Base-by-base conservation (phyloP, 2,113 vertebrate species). In the Gyps fulvus region DNA sequence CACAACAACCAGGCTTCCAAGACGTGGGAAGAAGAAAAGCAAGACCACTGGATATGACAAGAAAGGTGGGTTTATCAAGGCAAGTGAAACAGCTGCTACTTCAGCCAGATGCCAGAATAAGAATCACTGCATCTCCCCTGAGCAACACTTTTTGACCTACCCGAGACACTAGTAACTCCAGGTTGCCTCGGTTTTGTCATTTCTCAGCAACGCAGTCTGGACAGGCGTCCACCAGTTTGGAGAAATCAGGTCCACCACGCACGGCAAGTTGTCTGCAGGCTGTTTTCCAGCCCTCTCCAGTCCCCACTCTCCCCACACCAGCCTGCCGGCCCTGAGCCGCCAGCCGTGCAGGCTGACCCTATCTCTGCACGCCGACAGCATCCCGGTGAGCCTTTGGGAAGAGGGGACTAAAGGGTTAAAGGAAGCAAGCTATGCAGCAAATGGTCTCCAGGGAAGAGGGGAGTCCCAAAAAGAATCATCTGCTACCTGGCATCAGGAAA, bases 191-290 rank as follows among this genome's bases (percentile, higher is more conserved):
- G 1, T 54, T 36, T 34, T 38, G 43, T 38, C 9, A 21, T 38
- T 63, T 49, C 67, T 57, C 78, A 69, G 43, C 49, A 27, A 20
- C 32, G 12, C 22, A 3, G 20, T 2, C 59, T 1, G 20, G 17
- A 29, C 9, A 43, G 34, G 32, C 31, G 59, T 38, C 43, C 66
- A 47, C 7, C 76, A 40, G 26, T 5, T 26, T 12, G 45, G 62
- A 19, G 47, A 50, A 57, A 10, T 3, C 7, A 1, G 61, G 18
- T 29, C 61, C 61, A 45, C 12, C 77, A 10, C 22, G 11, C 7
- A 2, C 0, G 2, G 20, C 0, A 3, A 67, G 20, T 0, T 11
- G 32, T 13, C 70, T 3, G 4, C 12, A 14, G 40, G 49, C 27
- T 42, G 29, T 36, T 42, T 69, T 42, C 42, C 87, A 90, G 71